These are phyloP conservation scores for Channa maculata DNA, from an alignment of 2,113 vertebrate species.

Conservation along the genomic window DNA sequence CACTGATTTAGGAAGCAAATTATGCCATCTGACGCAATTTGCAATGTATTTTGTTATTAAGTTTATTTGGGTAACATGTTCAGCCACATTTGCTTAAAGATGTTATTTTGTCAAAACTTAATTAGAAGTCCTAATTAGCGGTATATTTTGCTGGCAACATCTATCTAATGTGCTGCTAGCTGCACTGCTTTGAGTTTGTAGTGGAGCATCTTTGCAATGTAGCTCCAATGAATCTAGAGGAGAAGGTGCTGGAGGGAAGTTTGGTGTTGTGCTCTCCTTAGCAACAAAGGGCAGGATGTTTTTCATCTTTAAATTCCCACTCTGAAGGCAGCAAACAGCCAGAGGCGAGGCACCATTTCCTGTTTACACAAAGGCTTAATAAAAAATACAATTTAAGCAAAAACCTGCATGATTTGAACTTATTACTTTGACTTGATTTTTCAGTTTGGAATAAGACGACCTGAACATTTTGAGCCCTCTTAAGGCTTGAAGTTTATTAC, in stretches of 20 bases:
- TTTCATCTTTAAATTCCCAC: slow-evolving; percentile 36
- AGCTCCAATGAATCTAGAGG: slow-evolving; percentile 7
- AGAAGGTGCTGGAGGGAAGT: slow-evolving; percentile 31
- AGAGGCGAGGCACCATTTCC: slow-evolving; percentile 13
- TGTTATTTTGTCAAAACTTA: slow-evolving; percentile 24
- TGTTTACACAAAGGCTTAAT: slow-evolving; percentile 30
- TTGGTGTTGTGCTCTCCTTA: slow-evolving; percentile 23
- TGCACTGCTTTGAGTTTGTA: background rate
- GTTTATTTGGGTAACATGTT: slow-evolving; percentile 47
- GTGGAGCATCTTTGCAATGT: background rate
- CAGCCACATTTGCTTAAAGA: slow-evolving; percentile 32
- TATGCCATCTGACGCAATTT: slow-evolving; percentile 24
- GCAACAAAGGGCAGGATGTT: slow-evolving; percentile 43
- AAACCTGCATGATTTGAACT: slow-evolving; percentile 2
- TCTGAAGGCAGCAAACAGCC: slow-evolving; percentile 46
- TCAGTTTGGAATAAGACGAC: background rate
- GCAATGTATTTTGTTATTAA: slow-evolving; percentile 33
- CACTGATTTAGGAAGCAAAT: slow-evolving; percentile 16
- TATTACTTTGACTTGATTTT: background rate
- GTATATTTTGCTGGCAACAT: slow-evolving; percentile 15
- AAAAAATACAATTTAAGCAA: slow-evolving; percentile 14
- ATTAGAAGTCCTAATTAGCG: slow-evolving; percentile 42
- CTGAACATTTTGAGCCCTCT: background rate
- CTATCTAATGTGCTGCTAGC: slow-evolving; percentile 12
- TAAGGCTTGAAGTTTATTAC: background rate